Evolutionary conservation across 2,888 invertebrate species (phyloP).

Genomic region (Conistra vaccinii): DNA sequence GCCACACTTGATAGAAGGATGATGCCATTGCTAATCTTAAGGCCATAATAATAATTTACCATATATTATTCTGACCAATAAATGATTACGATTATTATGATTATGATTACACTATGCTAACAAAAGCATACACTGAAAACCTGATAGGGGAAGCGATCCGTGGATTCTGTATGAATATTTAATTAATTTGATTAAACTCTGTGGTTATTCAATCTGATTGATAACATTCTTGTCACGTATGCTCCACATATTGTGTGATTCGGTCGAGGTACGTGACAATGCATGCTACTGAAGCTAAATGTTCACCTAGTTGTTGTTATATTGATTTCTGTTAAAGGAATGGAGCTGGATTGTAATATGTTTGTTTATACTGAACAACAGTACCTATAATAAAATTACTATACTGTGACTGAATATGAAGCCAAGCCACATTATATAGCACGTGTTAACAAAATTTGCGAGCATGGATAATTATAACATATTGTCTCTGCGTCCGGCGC

Average conservation of each 20-base stretch:
- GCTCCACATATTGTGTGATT: not conserved
- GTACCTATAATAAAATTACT: too few species aligned
- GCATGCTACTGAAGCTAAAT: not conserved
- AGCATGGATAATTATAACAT: not conserved
- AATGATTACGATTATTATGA: too few species aligned
- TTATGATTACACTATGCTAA: too few species aligned
- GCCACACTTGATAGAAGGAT: too few species aligned
- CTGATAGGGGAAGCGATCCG: too few species aligned
- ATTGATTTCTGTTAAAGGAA: not conserved
- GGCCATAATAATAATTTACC: too few species aligned
- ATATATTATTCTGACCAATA: too few species aligned
- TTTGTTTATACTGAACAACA: not conserved
- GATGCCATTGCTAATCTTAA: too few species aligned
- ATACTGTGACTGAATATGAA: too few species aligned
- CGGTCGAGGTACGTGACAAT: constrained; percentile 15
- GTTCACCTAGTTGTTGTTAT: not conserved
- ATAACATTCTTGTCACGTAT: constrained; percentile 43
- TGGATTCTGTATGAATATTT: constrained; percentile 20
- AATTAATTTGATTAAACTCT: not conserved
- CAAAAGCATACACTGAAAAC: not conserved
- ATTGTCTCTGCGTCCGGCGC: too few species aligned
- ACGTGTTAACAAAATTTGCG: not conserved
- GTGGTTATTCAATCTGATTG: constrained; percentile 21
- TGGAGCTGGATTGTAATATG: not conserved
- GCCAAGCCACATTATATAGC: not conserved